Evolutionary conservation across 2,888 invertebrate genomes (phyloP).

Genomic region (Microctonus hyperodae): DNA sequence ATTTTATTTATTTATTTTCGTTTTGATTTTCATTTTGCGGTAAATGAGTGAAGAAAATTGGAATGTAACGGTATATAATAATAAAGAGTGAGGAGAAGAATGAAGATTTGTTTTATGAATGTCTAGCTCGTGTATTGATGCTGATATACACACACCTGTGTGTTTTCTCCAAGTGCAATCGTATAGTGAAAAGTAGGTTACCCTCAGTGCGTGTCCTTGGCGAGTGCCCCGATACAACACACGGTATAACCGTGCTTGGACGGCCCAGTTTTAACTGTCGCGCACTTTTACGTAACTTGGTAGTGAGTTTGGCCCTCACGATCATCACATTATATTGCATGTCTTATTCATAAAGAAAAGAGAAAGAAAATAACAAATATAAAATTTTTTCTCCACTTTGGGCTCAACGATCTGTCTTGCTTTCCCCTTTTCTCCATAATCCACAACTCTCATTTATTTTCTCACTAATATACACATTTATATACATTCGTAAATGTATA

Average conservation of each 20-base stretch:
- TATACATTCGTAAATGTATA: neutral
- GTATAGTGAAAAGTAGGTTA: conserved; percentile 42
- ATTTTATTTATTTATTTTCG: too few relatives aligned
- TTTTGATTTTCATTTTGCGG: too few relatives aligned
- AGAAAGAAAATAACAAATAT: neutral
- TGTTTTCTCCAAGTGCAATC: conserved; percentile 21
- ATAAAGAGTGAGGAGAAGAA: neutral
- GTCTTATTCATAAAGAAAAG: neutral
- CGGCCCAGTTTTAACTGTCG: conserved; percentile 45
- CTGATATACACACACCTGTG: conserved; percentile 23
- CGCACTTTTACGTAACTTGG: conserved; percentile 53
- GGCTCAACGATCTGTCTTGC: neutral
- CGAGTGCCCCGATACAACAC: conserved; percentile 37
- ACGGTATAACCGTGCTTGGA: conserved; percentile 36
- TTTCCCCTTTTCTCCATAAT: neutral
- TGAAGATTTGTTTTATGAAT: neutral
- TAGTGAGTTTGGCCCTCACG: conserved; percentile 16
- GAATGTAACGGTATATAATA: too few relatives aligned
- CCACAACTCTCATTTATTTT: neutral
- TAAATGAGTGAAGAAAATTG: too few relatives aligned
- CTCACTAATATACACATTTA: neutral
- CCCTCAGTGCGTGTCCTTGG: conserved; percentile 42
- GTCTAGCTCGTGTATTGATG: conserved; percentile 1
- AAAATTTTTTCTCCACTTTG: neutral
- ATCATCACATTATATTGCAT: neutral